Conservation (phyloP, 2,797 vertebrate species). For the Hybognathus amarus region DNA sequence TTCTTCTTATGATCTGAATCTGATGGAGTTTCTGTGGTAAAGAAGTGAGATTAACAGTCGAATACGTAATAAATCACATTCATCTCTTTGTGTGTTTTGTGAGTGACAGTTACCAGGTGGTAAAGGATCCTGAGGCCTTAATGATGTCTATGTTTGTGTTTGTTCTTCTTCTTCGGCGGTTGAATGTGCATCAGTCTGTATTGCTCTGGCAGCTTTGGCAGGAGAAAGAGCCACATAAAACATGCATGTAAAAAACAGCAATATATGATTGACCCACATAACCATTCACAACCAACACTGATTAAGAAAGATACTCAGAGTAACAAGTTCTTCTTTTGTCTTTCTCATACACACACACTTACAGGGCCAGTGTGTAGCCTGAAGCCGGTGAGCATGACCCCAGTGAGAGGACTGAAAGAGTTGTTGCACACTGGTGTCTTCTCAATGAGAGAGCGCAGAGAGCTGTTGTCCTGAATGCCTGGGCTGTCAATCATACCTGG, state of each 20-base stretch:
- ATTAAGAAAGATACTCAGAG: background rate
- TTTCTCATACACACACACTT: conserved; percentile 47
- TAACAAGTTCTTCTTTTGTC: conserved; percentile 1
- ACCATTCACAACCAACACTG: background rate
- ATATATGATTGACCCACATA: background rate
- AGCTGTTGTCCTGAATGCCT: conserved; percentile 94
- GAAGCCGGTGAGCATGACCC: conserved; percentile 93
- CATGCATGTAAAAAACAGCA: background rate
- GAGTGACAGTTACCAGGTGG: conserved; percentile 84
- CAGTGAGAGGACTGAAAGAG: conserved; percentile 93
- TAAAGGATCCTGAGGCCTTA: conserved; percentile 92
- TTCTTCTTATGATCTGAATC: conserved; percentile 98
- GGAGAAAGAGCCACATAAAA: background rate
- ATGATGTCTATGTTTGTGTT: conserved; percentile 97
- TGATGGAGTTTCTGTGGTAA: conserved; percentile 89
- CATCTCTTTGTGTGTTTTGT: background rate
- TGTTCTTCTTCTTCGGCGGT: conserved; percentile 97
- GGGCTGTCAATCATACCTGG: conserved; percentile 95
- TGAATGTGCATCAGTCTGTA: conserved; percentile 98
- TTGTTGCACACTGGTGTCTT: conserved; percentile 95
- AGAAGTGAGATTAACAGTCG: background rate
- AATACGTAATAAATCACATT: background rate
- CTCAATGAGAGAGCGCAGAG: conserved; percentile 93
- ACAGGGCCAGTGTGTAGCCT: conserved; percentile 96
- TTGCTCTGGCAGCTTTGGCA: conserved; percentile 89